Base-by-base conservation (phyloP, 2,113 vertebrate genomes). In the Nothobranchius kuhntae region DNA sequence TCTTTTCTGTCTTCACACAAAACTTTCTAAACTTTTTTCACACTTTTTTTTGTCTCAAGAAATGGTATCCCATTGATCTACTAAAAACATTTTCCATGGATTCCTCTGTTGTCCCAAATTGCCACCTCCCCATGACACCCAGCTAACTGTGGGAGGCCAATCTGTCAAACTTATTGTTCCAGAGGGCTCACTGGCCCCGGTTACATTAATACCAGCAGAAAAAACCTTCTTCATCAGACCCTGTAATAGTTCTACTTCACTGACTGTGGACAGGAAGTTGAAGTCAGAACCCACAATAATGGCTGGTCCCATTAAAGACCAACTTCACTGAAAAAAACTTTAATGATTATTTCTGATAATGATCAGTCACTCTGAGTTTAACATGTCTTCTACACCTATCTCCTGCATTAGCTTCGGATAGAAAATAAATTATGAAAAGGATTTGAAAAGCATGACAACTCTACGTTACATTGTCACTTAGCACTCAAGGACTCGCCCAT, bases 81-180 rank as follows among this genome's bases (percentile, higher is more conserved):
- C 26, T 65, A 38, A 53, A 78, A 78, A 78, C 62, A 73, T 57
- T 75, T 83, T 76, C 61, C 66, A 60, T 61, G 65, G 45, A 26
- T 56, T 68, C 3, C 15, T 51, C 21, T n/a, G 63, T 73, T 77
- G 15, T 57, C 73, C 60, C 53, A 36, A 17, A 45, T 21, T 3
- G 10, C 54, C 38, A 62, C 54, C 57, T 46, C 52, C 59, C 38
- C 53, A 13, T 53, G 46, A 26, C 55, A 63, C 60, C 67, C 65
- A 82, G 71, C 59, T 53, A 68, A 84, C 55, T 47, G 71, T 72
- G 68, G 72, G 73, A 75, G 72, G 65, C 77, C 73, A 65, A 64
- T 84, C 86, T 85, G 82, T 86, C 84, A 80, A 62, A 65, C 56
- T 78, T 48, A 66, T 30, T n/a, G 4, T 83, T 67, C 76, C 61